Base-by-base conservation (phyloP, 1,140 invertebrate species). In the Drosophila simulans region DNA sequence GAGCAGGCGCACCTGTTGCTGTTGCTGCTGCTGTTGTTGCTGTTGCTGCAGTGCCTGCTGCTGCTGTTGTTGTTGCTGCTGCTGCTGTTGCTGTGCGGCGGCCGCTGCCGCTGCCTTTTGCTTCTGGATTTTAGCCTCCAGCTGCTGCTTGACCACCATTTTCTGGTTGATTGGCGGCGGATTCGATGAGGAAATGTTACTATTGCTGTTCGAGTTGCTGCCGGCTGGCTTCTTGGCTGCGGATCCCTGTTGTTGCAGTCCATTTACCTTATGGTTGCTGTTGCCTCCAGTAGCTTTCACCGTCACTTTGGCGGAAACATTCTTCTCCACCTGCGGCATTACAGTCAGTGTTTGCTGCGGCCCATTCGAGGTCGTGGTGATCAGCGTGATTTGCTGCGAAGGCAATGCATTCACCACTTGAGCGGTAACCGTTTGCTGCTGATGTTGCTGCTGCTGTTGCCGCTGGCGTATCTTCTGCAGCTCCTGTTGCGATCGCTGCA, bases 401-500 rank as follows among this genome's bases (percentile, higher is more conserved):
- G 90, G 90, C 62, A 91, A 2, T 0, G 75, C 72, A 49, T 86
- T 91, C 2, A 91, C 76, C 48, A 91, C 76, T 48, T 91, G 90
- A 0, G 88, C 82, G 0, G 85, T 84, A 0, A 84, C 80, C 4
- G 85, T 88, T 35, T 91, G 85, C 39, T 91, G 78, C 11, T 85
- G 81, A 13, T 76, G 70, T 0, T 66, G 63, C 25, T 92, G 84
- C 55, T 92, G 92, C 17, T 91, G 91, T 65, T 92, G 80, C 25
- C 82, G 78, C 35, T 89, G 76, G 0, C 82, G 81, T 40, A 95
- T 95, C 69, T 95, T 94, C 75, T 96, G 95, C 53, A 97, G 81
- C 79, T 97, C 96, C 62, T 95, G 94, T 45, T 96, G 95, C 0
- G 95, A 96, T 43, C 95, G 94, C 55, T 95, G 95, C 37, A 99